Evolutionary conservation across 2,888 invertebrate genomes (phyloP).

Genomic region (Eupeodes luniger): DNA sequence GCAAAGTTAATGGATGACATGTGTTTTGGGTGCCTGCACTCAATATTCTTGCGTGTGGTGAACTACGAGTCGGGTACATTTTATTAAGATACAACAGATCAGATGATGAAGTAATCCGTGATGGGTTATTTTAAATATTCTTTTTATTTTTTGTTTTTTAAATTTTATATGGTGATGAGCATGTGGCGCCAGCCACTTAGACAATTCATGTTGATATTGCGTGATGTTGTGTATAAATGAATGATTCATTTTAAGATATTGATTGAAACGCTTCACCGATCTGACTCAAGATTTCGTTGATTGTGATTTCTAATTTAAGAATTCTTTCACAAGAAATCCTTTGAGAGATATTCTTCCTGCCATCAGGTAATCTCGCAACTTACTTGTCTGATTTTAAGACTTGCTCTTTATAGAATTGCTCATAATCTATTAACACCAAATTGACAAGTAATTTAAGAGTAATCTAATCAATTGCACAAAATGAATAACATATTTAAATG

Average conservation of each 20-base stretch:
- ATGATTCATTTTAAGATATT: neutral
- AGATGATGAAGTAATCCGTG: slow-evolving; percentile 6
- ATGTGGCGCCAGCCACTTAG: slow-evolving; percentile 42
- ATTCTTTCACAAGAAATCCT: too few species aligned
- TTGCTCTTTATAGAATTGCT: too few species aligned
- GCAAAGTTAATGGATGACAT: slow-evolving; percentile 38
- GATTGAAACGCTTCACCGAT: slow-evolving; percentile 30
- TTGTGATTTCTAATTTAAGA: neutral
- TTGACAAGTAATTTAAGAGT: too few species aligned
- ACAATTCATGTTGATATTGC: slow-evolving; percentile 4
- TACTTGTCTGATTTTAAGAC: too few species aligned
- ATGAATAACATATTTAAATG: too few species aligned
- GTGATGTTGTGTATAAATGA: neutral
- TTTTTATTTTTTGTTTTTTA: neutral
- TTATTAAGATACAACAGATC: neutral
- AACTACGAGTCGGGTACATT: neutral
- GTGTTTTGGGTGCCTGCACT: slow-evolving; percentile 31
- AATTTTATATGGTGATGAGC: neutral
- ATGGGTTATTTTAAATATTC: slow-evolving; percentile 9
- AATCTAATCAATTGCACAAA: too few species aligned
- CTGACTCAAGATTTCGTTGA: slow-evolving; percentile 42
- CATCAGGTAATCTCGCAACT: too few species aligned
- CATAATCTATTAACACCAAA: too few species aligned
- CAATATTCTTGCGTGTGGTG: slow-evolving; percentile 17
- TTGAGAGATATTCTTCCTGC: too few species aligned